These are phyloP conservation scores for Hozukius guyotensis DNA, from an alignment of 2,797 vertebrate genomes.

Conservation along the genomic window DNA sequence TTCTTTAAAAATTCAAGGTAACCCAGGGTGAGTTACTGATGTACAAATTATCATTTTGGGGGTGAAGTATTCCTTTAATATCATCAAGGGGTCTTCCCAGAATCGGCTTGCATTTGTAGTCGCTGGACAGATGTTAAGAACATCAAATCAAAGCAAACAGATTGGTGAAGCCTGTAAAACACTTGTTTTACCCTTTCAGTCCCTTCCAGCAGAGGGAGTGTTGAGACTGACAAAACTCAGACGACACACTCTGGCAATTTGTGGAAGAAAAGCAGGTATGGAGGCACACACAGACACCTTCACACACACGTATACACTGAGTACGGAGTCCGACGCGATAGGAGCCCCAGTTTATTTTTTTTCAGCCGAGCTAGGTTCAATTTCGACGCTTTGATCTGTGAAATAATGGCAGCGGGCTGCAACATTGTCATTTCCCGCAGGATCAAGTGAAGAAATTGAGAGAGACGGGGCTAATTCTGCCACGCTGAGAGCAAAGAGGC, in stretches of 20 bases:
- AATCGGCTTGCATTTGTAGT: background rate
- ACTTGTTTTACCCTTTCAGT: background rate
- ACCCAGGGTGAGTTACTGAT: too few species aligned
- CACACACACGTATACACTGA: background rate
- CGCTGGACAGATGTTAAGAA: background rate
- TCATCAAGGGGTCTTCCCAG: background rate
- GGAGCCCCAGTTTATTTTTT: slow-evolving; percentile 1
- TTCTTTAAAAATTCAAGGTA: too few species aligned
- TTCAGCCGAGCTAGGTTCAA: slow-evolving; percentile 55
- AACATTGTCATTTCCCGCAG: slow-evolving; percentile 69
- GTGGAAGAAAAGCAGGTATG: background rate
- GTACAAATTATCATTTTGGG: too few species aligned
- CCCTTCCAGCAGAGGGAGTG: slow-evolving; percentile 70
- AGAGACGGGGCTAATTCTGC: slow-evolving; percentile 58
- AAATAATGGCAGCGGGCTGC: slow-evolving; percentile 69
- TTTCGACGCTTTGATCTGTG: slow-evolving; percentile 75
- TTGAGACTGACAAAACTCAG: slow-evolving; percentile 50
- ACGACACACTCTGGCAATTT: background rate
- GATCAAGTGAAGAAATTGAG: slow-evolving; percentile 60
- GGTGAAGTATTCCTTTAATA: background rate
- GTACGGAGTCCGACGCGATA: slow-evolving; percentile 12
- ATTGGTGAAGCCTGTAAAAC: background rate
- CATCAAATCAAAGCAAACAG: background rate
- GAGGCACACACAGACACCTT: background rate
- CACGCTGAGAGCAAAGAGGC: slow-evolving; percentile 52